phyloP scores from a whole-genome alignment of 2,113 vertebrate genomes.

The Eurypyga helias region DNA sequence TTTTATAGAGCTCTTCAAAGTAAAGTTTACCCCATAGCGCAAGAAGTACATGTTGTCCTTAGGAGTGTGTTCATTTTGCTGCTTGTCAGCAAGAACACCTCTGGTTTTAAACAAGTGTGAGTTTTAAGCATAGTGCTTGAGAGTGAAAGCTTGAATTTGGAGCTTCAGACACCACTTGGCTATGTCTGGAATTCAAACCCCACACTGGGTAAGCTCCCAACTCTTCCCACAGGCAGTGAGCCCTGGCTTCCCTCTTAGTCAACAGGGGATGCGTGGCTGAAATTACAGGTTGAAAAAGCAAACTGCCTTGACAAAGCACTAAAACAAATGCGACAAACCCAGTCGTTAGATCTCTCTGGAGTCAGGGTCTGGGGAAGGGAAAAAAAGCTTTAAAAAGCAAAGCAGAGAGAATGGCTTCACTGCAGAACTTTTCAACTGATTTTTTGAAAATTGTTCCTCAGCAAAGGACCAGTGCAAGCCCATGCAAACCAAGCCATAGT shows the following conservation, averaged over 20 bases:
- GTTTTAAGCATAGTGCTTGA: background rate
- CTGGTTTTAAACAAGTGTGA: background rate
- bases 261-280: background rate
- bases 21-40: background rate
- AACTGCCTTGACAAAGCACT: background rate
- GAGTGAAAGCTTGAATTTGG: background rate
- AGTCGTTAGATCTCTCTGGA: background rate
- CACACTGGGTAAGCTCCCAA: background rate
- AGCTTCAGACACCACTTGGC: background rate
- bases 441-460: background rate
- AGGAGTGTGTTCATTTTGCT: background rate
- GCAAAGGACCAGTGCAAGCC: background rate
- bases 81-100: background rate
- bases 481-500: background rate
- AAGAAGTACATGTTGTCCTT: background rate
- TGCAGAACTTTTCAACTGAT: background rate
- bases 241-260: background rate
- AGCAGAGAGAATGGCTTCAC: background rate
- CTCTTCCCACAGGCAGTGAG: fast-evolving
- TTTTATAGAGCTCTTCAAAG: background rate
- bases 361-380: background rate
- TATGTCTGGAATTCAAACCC: background rate
- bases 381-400: background rate
- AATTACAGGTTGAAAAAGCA: background rate
- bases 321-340: background rate